phyloP scores from a whole-genome alignment of 2,797 vertebrate species.

The Hipposideros larvatus region DNA sequence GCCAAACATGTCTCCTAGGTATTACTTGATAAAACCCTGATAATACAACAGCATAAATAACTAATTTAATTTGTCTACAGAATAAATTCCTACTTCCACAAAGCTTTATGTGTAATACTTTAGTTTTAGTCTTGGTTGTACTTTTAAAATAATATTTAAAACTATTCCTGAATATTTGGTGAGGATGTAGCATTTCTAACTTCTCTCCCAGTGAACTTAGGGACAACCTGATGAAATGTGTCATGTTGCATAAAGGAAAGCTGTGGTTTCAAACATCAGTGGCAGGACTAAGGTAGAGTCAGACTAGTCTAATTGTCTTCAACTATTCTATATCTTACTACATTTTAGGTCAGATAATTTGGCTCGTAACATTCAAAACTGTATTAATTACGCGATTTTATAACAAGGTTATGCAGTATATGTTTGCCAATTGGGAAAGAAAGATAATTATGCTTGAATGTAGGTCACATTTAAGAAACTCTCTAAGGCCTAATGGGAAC shows the following conservation, averaged over 20 bases:
- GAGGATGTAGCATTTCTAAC: background rate
- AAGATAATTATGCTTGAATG: constrained; percentile 83
- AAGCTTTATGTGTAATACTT: background rate
- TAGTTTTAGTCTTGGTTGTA: constrained; percentile 27
- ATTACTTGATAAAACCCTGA: background rate
- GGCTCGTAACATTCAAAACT: constrained; percentile 74
- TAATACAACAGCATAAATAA: background rate
- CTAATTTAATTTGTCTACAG: background rate
- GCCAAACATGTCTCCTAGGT: background rate
- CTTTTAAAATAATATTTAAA: constrained; percentile 31
- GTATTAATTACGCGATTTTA: constrained; percentile 81
- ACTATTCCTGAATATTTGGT: background rate
- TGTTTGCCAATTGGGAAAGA: constrained; percentile 82
- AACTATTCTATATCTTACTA: background rate
- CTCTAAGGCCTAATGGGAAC: constrained; percentile 73
- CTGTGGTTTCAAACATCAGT: background rate
- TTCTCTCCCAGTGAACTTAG: background rate
- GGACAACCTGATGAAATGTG: background rate
- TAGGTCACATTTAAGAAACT: constrained; percentile 84
- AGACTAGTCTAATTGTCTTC: constrained; percentile 43
- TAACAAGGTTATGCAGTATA: constrained; percentile 73
- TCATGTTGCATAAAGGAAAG: background rate
- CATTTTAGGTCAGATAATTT: constrained; percentile 79
- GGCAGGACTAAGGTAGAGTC: background rate
- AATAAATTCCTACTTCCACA: background rate